phyloP scores from a whole-genome alignment of 2,113 vertebrate species.

The Sisor rabdophorus region DNA sequence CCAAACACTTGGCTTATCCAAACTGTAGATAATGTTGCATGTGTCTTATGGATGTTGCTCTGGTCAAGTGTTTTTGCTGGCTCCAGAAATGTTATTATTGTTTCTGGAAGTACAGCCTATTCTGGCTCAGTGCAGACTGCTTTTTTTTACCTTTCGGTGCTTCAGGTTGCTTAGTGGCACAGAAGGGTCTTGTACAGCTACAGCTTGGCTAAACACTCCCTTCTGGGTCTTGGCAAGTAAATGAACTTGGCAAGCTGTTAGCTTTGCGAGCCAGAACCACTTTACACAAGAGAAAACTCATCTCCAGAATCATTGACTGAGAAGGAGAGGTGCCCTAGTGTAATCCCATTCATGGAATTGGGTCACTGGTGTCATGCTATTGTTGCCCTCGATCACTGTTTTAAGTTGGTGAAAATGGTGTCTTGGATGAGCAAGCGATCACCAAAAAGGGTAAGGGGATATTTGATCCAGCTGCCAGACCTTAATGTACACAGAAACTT shows the following conservation, averaged over 20 bases:
- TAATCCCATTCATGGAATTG: conserved; percentile 14
- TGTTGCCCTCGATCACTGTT: not conserved
- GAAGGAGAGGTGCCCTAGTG: conserved; percentile 11
- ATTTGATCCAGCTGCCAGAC: not conserved
- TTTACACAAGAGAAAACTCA: conserved; percentile 20
- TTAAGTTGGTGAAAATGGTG: not conserved
- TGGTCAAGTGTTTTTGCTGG: not conserved
- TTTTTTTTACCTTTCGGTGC: not conserved
- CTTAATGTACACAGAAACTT: not conserved
- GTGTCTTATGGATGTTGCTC: no score
- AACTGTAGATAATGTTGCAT: no score
- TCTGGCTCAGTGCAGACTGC: not conserved
- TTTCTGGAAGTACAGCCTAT: not conserved
- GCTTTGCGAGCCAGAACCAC: conserved; percentile 1
- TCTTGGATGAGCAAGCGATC: not conserved
- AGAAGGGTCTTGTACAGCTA: conserved; percentile 10
- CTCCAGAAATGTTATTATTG: not conserved
- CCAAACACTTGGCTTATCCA: no score
- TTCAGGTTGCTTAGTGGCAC: conserved; percentile 4
- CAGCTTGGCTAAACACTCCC: not conserved
- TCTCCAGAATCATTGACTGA: conserved; percentile 11
- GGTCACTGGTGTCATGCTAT: not conserved
- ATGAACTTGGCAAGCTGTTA: conserved; percentile 18
- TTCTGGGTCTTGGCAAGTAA: conserved; percentile 5
- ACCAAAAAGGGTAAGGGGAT: not conserved